Evolutionary conservation across 2,888 invertebrate genomes (phyloP).

Genomic region (Coenonympha glycerion): DNA sequence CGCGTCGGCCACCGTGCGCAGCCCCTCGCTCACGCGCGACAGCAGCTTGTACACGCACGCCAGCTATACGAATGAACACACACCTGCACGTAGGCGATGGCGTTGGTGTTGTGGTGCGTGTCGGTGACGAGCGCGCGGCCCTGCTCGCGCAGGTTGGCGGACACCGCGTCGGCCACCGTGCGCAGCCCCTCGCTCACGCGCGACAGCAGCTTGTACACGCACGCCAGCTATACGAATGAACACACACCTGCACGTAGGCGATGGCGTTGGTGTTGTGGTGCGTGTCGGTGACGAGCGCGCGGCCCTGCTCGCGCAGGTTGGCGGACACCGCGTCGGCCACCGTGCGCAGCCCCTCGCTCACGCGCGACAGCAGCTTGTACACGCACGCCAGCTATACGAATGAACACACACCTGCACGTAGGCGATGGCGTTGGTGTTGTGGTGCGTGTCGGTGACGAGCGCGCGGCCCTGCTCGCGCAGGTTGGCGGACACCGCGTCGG

Average conservation of each 20-base stretch:
- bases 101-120: conserved; percentile 91
- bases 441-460: conserved; percentile 94
- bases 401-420: conserved; percentile 95
- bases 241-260: conserved; percentile 86
- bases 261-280: too few relatives aligned
- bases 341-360: too few relatives aligned
- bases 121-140: too few relatives aligned
- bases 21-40: conserved; percentile 91
- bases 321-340: too few relatives aligned
- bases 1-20: conserved; percentile 96
- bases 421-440: conserved; percentile 91
- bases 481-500: conserved; percentile 95
- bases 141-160: too few relatives aligned
- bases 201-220: too few relatives aligned
- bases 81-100: conserved; percentile 86
- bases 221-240: too few relatives aligned
- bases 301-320: too few relatives aligned
- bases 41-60: conserved; percentile 99
- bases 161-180: too few relatives aligned
- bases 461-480: conserved; percentile 96
- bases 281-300: too few relatives aligned
- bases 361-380: not conserved
- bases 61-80: conserved; percentile 90
- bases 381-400: too few relatives aligned
- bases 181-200: too few relatives aligned